phyloP scores from a whole-genome alignment of 2,797 vertebrate genomes.

The Cyprinodon diabolis region DNA sequence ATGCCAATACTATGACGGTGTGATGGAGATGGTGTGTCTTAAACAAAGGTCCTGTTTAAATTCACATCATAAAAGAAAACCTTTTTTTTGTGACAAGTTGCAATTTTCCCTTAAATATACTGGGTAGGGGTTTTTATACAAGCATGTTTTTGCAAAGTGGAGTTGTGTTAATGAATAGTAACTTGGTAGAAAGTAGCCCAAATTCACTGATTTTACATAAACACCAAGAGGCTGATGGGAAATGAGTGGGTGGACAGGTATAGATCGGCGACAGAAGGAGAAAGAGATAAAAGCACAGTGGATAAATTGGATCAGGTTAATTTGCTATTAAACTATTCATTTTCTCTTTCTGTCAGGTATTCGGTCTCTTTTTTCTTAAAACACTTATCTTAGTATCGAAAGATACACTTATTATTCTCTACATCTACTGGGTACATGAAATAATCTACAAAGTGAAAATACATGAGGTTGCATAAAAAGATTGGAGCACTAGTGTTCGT shows the following conservation, averaged over 20 bases:
- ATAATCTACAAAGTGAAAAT: background rate
- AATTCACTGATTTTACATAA: slow-evolving; percentile 58
- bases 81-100: background rate
- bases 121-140: background rate
- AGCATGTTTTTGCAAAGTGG: slow-evolving; percentile 9
- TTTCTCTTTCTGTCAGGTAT: slow-evolving; percentile 10
- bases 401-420: background rate
- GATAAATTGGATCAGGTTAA: slow-evolving; percentile 44
- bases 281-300: slow-evolving; percentile 23
- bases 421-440: background rate
- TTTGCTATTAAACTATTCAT: slow-evolving; percentile 32
- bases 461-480: background rate
- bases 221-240: slow-evolving; percentile 65
- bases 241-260: slow-evolving; percentile 72
- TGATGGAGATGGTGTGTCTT: background rate
- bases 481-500: background rate
- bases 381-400: background rate
- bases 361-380: slow-evolving; percentile 14
- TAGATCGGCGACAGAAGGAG: slow-evolving; percentile 60
- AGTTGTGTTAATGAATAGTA: slow-evolving; percentile 27
- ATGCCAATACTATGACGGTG: slow-evolving; percentile 5
- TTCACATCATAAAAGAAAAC: slow-evolving; percentile 9
- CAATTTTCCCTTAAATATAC: slow-evolving; percentile 22
- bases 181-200: slow-evolving; percentile 21
- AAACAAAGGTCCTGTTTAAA: slow-evolving; percentile 16